Evolutionary conservation across 1,140 invertebrate genomes (phyloP), one percentile per base, ranked within the genome.

Genomic region (Diplogasteroides magnus): DNA sequence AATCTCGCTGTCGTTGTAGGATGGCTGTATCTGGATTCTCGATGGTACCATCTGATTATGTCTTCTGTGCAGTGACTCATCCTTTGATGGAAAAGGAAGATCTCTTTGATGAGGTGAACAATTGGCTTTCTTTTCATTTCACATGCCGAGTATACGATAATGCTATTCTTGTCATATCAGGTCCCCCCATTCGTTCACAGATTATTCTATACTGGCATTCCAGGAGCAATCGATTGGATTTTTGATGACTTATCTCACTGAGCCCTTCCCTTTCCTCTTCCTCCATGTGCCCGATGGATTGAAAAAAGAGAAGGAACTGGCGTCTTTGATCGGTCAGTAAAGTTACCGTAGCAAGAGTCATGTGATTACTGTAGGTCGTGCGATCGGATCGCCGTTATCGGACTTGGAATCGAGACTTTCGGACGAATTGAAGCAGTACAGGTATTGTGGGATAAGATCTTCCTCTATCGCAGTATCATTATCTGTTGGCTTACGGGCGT

Each of bases 281-380:
- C 60, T 78, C 19, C 57, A 37, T 25, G 59, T 80, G 48, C 77
- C 77, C 14, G 71, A 72, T 48, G 77, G 68, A 3, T 64, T 63
- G 48, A 68, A 73, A 31, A 63, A 28, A 28, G 75, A 78, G n/a
- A 74, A 71, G 27, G 59, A 74, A 59, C 28, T 78, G 27, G 70
- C 60, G 59, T 31, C 69, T 25, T 37, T 64, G 27, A 78, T 78
- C 58, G 66, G 74, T 77, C 23, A 61, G 55, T 69, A 67, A 14
- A n/a, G n/a, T n/a, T 65, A 29, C 57, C 26, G 65, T 58, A 2
- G 57, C 55, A 60, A 67, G 59, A 60, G 65, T 23, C 6, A 25
- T 19, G 19, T 70, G 65, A 3, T n/a, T 26, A 31, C 68, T 71
- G 6, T 13, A 57, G n/a, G 71, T 70, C 56, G 31, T 71, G 26